phyloP scores from a whole-genome alignment of 2,113 vertebrate species.

The Menidia beryllina region DNA sequence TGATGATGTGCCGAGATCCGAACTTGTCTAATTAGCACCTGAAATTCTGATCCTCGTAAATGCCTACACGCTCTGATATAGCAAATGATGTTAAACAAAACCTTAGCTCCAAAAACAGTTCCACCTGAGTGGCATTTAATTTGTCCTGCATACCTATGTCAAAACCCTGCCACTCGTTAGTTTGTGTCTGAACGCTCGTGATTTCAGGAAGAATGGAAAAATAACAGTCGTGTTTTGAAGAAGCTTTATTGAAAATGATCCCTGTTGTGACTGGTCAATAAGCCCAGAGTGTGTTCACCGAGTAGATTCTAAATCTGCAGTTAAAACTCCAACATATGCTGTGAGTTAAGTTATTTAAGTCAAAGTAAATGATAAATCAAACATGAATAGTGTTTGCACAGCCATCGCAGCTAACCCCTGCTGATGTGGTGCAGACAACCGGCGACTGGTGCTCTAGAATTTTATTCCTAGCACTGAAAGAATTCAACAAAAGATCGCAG shows the following conservation, averaged over 20 bases:
- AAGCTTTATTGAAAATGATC: neutral
- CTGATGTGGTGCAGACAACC: neutral
- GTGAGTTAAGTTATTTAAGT: neutral
- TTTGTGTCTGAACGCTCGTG: neutral
- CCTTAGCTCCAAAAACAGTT: slow-evolving; percentile 8
- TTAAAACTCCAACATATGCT: neutral
- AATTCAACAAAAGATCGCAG: no score
- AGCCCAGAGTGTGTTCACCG: neutral
- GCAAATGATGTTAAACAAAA: neutral
- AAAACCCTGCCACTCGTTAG: slow-evolving; percentile 5
- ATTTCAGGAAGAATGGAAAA: slow-evolving; percentile 2
- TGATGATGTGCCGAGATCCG: no score
- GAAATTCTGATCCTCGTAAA: slow-evolving; percentile 1
- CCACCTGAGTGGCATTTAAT: slow-evolving; percentile 5
- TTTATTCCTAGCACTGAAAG: neutral
- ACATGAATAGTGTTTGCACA: neutral
- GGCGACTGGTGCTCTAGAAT: neutral
- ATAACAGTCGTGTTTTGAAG: neutral
- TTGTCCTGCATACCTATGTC: slow-evolving; percentile 18
- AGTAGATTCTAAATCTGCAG: neutral
- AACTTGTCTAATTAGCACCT: no score
- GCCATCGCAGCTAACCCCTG: neutral
- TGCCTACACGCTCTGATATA: neutral
- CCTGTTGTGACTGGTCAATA: no score
- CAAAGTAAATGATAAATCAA: neutral